Base-by-base conservation (phyloP, 1,140 invertebrate species). In the Diploscapter pachys region DNA sequence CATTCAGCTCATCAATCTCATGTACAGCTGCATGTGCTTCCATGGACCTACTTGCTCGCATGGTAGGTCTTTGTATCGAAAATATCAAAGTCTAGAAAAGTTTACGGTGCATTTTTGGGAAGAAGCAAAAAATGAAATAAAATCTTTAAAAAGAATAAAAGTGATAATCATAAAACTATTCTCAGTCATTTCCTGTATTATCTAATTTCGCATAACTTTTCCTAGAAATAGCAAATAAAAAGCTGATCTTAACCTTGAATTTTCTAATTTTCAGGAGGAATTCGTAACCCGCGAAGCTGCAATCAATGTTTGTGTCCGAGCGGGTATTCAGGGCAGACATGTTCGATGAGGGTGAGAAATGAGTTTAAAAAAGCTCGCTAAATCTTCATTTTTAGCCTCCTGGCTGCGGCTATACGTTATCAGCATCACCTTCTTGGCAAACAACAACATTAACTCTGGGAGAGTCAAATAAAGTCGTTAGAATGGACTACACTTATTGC, bases 371-470 rank as follows among this genome's bases (percentile, higher is more conserved):
- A 11, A 11, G 31, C 9, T 31, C 57, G 31, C 57, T 59, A 59
- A 59, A 59, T 31, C 57, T 59, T 59, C 6, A n/a, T 68, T 53
- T 53, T 48, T 68, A 68, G 66, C 66, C 66, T n/a, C 9, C 51
- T 48, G 66, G 51, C 66, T 68, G 66, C 52, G 66, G 66, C 6
- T 6, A 51, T 5, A 53, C 52, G 2, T 48, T 68, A 11, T 9
- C 53, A 5, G 66, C 66, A 5, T 55, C 48, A 9, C 13, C 48
- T 6, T 55, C 48, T 11, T 68, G 66, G 66, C 66, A 68, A 68
- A 9, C 66, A 8, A 13, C 48, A 5, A 53, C 5, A n/a, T 9
- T 68, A 5, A 68, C 6, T 9, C n/a, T 68, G 5, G 66, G 66
- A 51, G 57, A 6, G n/a, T 5, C 48, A 6, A n/a, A 9, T 50